Conservation (phyloP, 2,888 invertebrate genomes). For the Diarsia dahlii region DNA sequence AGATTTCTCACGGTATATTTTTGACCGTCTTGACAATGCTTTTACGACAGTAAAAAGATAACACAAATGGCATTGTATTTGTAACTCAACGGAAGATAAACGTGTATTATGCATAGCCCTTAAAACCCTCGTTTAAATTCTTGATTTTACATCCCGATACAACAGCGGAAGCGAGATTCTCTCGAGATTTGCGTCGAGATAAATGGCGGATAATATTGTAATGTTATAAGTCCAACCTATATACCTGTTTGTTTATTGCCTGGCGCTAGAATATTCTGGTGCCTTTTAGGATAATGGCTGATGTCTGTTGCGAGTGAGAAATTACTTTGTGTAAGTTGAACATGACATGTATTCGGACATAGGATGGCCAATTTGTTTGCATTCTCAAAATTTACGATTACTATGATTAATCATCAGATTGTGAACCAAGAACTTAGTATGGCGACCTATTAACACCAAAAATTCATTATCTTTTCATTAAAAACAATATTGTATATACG, state of each 20-base stretch:
- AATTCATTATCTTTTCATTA: too few species aligned
- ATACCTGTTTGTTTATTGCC: conserved; percentile 35
- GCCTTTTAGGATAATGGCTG: conserved; percentile 28
- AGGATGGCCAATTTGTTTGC: neutral
- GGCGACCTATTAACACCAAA: neutral
- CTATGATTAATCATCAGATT: neutral
- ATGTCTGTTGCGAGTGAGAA: conserved; percentile 14
- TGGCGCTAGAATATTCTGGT: conserved; percentile 14
- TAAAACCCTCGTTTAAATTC: conserved; percentile 43
- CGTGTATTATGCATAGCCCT: conserved; percentile 11
- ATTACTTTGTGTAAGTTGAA: neutral
- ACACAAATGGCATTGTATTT: neutral
- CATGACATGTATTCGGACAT: neutral
- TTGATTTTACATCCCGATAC: conserved; percentile 38
- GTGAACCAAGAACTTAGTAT: neutral
- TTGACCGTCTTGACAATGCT: neutral
- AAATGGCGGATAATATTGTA: conserved; percentile 55
- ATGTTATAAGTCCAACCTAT: conserved; percentile 38
- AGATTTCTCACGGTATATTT: neutral
- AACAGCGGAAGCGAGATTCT: conserved; percentile 22
- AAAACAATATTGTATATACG: neutral
- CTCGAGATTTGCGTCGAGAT: conserved; percentile 45
- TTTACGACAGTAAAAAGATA: neutral
- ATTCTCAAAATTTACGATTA: neutral
- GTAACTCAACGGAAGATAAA: conserved; percentile 8